Evolutionary conservation across 2,797 vertebrate genomes (phyloP), one percentile per base, ranked within the genome.

Genomic region (Lycodopsis pacificus): DNA sequence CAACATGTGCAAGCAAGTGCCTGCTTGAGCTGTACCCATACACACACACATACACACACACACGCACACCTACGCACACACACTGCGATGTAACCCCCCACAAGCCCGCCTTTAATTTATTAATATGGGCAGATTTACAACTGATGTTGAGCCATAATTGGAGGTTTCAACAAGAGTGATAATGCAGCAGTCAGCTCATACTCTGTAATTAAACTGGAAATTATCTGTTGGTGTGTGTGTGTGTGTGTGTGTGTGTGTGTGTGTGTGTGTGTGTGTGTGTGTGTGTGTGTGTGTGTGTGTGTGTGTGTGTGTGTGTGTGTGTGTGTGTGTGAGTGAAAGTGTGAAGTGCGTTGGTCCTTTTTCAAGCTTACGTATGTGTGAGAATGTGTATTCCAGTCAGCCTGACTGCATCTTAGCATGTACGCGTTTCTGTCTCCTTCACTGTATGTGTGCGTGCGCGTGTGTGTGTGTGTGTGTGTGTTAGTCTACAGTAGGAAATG

Each of bases 191-290:
- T 90, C 79, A 87, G 80, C 54, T 64, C 59, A 34, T 63, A 79
- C 86, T 82, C 85, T 92, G 83, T 93, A 87, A 95, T 94, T 94
- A 92, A 90, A 83, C 61, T 64, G 57, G 49, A 76, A 82, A 82
- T 79, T 19, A 82, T 86, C 68, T 74, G 42, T 59, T 53, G 8
- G 57, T 64, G 70, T 58, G 62, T 57, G 51, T 68, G 27, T 69
- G 65, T 64, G 56, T 58, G 62, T 57, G 57, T 63, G 58, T 68
- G 75, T 73, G 20, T 46, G 38, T 56, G 22, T 71, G 51, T 44
- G 62, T 68, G 27, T 69, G 65, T 64, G 56, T 58, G 62, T 57
- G 57, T 63, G 53, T 68, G 75, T 73, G 20, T 46, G 38, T 56
- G 22, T 68, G 51, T 44, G 71, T 63, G 64, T 48, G 53, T 65